Conservation (phyloP, 2,797 vertebrate genomes). For the Orientallactaga sibirica region DNA sequence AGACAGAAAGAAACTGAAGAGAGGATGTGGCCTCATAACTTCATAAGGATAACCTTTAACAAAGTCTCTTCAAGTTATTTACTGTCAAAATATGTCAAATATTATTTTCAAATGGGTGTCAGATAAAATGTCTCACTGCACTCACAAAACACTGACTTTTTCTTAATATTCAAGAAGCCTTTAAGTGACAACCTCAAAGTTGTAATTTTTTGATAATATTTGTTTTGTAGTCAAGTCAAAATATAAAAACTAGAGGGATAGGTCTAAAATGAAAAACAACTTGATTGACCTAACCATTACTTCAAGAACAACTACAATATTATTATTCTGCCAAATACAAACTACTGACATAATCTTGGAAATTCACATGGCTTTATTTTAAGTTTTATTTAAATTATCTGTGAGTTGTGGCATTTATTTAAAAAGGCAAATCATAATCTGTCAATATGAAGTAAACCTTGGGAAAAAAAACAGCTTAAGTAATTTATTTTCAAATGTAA, state of each 20-base stretch:
- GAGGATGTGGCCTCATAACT: conserved; percentile 75
- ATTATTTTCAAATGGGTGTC: conserved; percentile 74
- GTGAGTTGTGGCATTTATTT: neutral
- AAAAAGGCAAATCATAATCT: conserved; percentile 11
- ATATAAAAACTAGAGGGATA: neutral
- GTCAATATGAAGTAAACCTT: conserved; percentile 12
- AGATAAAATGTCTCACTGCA: conserved; percentile 75
- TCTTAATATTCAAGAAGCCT: conserved; percentile 66
- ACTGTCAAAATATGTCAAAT: conserved; percentile 59
- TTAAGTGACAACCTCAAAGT: conserved; percentile 70
- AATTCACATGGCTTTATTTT: conserved; percentile 50
- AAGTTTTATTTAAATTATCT: conserved; percentile 58
- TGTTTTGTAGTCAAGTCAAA: conserved; percentile 66
- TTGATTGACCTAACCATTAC: conserved; percentile 34
- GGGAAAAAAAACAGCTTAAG: conserved; percentile 10
- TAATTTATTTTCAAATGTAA: conserved; percentile 52
- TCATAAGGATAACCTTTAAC: conserved; percentile 73
- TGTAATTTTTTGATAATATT: conserved; percentile 79
- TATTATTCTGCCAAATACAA: neutral
- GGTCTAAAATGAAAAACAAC: conserved; percentile 46
- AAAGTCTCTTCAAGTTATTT: conserved; percentile 76
- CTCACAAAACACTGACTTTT: conserved; percentile 38
- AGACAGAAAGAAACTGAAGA: conserved; percentile 76
- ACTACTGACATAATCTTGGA: conserved; percentile 27
- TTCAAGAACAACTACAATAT: conserved; percentile 21